Evolutionary conservation across 2,113 vertebrate species (phyloP), one percentile per base, ranked within the genome.

Genomic region (Tychaedon coryphoeus): DNA sequence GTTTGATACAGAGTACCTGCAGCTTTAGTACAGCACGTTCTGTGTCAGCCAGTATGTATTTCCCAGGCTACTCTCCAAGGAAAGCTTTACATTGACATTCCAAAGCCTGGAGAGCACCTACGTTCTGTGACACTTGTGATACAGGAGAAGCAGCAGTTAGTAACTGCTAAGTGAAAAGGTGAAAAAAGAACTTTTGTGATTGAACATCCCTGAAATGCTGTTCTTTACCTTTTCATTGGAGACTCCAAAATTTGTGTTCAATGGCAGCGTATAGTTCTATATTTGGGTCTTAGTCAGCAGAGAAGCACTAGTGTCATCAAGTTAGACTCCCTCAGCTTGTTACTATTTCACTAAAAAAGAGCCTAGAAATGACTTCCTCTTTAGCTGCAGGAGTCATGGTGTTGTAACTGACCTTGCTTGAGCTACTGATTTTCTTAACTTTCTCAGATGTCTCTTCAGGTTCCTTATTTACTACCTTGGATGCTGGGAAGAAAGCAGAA

Each of bases 351-450:
- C 19, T 70, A 23, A 29, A 28, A 74, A 43, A 45, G 19, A 92
- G 51, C 56, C 18, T 45, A 50, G 23, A 56, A n/a, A 38, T 25
- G 1, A 69, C 29, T 47, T 36, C 26, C 31, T 66, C 47, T 60
- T 51, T 40, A 69, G 57, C 43, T 91, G 22, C 9, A 57, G 40
- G 19, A 64, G 11, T 64, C 72, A 58, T 6, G 9, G 67, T 60
- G 24, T 33, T 31, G 13, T 33, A 38, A 96, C 98, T 96, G 95
- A 99, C 99, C 97, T 96, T 98, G 95, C 93, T 96, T 75, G 98
- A 98, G 51, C 93, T 98, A n/a, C 83, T 95, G 29, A 56, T 72
- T 94, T 98, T 98, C 95, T 98, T 98, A 89, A 93, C 86, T 54
- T 97, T 98, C 93, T 95, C 98, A 47, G 96, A 43, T 75, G 92